Base-by-base conservation (phyloP, 2,888 invertebrate species). In the Microdon myrmicae region DNA sequence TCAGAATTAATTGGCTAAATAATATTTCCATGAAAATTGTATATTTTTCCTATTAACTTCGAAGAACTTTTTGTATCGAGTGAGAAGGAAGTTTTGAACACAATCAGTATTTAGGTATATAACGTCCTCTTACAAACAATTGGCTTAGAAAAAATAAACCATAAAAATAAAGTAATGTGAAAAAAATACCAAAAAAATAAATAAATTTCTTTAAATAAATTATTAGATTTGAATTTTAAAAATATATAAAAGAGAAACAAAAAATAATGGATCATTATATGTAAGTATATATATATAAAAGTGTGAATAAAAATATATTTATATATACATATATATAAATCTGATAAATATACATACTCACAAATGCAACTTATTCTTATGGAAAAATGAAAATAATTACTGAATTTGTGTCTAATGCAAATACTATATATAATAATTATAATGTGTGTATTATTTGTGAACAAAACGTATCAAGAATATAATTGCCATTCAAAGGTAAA, bases 301-400 rank as follows among this genome's bases (percentile, higher is more conserved):
- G 26, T 28, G 28, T 28, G 16, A 26, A n/a, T 16, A 54, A 13
- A 32, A 39, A 38, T 39, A 28, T 55, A 55, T 55, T 47, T 47
- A 35, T 39, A n/a, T 16, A 54, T 17, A 32, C 47, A 38, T 39
- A 28, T 55, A 55, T 55, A 55, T 47, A 35, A 54, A 45, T 39
- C 28, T 32, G 19, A n/a, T n/a, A n/a, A 44, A 54, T 54, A 45
- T 45, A 47, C 34, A 55, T 39, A 47, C 35, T 55, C 47, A 41
- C 47, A 55, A 55, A 34, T 39, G 56, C 41, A 56, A 56, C 56
- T 37, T 49, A 48, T 56, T 56, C 56, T 56, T 56, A 56, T 56
- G 56, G 56, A 47, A 48, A 56, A 56, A 41, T 41, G 55, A 56
- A 56, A 56, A 48, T 56, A 56, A 56, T 56, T 37, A 47, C 13